Evolutionary conservation across 2,888 invertebrate species (phyloP).

Genomic region (Noctua janthe): DNA sequence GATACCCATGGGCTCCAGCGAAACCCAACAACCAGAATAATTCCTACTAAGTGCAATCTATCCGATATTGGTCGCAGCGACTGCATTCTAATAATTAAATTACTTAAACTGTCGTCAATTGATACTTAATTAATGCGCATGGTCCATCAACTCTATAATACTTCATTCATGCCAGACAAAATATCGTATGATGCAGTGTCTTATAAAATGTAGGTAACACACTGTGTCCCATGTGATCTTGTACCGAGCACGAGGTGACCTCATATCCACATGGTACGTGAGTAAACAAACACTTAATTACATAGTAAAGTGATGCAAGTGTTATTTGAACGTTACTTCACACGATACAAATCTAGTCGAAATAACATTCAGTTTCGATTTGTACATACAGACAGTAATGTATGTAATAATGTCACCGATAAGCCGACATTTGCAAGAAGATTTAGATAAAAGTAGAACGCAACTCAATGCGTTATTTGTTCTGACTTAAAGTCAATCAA

Average conservation of each 20-base stretch:
- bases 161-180: constrained; percentile 4
- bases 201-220: constrained; percentile 26
- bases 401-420: constrained; percentile 64
- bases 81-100: neutral
- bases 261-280: constrained; percentile 51
- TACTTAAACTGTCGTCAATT: neutral
- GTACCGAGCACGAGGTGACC: constrained; percentile 32
- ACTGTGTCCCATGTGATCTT: constrained; percentile 32
- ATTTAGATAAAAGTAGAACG: constrained; percentile 58
- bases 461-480: constrained; percentile 55
- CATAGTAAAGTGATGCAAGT: constrained; percentile 53
- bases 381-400: constrained; percentile 57
- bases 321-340: constrained; percentile 57
- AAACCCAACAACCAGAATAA: neutral
- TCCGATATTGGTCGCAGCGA: neutral
- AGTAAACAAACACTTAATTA: constrained; percentile 60
- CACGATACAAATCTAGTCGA: constrained; percentile 52
- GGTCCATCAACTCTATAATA: neutral
- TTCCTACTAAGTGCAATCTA: neutral
- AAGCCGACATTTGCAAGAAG: constrained; percentile 60
- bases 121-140: neutral
- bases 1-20: neutral
- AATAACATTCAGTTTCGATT: constrained; percentile 57
- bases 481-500: constrained; percentile 33
- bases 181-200: neutral